phyloP scores from a whole-genome alignment of 1,140 invertebrate genomes.

The Eubasilissa regina region DNA sequence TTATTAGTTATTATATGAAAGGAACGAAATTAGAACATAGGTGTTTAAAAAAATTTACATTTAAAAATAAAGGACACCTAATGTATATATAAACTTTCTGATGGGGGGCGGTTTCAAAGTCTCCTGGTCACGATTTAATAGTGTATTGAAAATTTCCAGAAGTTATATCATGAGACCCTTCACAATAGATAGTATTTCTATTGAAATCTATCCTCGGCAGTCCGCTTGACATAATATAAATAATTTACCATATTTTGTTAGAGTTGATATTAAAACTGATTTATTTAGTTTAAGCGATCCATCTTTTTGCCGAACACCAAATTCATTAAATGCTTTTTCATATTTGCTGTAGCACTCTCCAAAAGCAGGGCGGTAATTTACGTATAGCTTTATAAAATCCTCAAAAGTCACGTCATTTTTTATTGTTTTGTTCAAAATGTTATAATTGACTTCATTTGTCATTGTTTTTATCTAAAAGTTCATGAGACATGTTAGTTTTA shows the following conservation, averaged over 20 bases:
- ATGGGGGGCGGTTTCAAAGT: no score
- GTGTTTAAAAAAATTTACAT: no score
- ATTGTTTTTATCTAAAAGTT: constrained; percentile 39
- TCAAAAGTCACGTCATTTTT: constrained; percentile 43
- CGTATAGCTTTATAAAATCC: constrained; percentile 38
- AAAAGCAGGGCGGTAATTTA: constrained; percentile 43
- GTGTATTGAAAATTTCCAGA: no score
- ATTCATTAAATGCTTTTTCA: constrained; percentile 28
- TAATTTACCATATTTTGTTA: constrained; percentile 31
- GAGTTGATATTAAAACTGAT: constrained; percentile 6
- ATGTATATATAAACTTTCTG: no score
- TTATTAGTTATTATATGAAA: no score
- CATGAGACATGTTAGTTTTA: neutral
- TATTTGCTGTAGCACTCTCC: constrained; percentile 32
- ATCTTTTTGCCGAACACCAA: constrained; percentile 8
- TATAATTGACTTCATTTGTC: constrained; percentile 37
- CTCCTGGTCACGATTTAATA: no score
- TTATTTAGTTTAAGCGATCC: constrained; percentile 34
- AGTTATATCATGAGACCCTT: no score
- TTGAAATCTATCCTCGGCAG: no score
- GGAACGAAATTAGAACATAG: no score
- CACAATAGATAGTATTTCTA: no score
- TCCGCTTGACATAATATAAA: no score
- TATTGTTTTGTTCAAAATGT: constrained; percentile 30
- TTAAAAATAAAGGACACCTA: no score